These are phyloP conservation scores for Incurvaria masculella DNA, from an alignment of 2,888 invertebrate genomes.

Conservation along the genomic window DNA sequence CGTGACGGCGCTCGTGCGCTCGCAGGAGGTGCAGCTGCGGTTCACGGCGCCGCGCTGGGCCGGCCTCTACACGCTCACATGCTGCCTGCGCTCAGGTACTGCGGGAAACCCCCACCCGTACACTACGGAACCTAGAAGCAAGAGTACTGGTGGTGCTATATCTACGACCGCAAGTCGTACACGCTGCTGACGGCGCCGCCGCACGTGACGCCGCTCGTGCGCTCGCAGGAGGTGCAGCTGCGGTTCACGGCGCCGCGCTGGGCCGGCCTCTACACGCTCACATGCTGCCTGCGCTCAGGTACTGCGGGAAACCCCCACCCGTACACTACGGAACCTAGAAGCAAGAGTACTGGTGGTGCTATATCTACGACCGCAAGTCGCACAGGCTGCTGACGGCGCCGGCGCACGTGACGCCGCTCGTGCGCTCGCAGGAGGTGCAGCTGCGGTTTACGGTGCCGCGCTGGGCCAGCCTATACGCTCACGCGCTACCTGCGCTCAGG, in stretches of 20 bases:
- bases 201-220: slow-evolving; percentile 79
- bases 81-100: slow-evolving; percentile 80
- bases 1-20: slow-evolving; percentile 85
- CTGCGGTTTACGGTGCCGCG: slow-evolving; percentile 86
- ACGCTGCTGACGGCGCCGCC: slow-evolving; percentile 80
- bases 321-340: too few species aligned
- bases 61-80: slow-evolving; percentile 88
- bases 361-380: slow-evolving; percentile 92
- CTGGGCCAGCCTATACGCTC: slow-evolving; percentile 79
- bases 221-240: slow-evolving; percentile 78
- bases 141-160: slow-evolving; percentile 96
- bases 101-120: neutral
- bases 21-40: slow-evolving; percentile 90
- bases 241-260: slow-evolving; percentile 86
- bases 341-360: slow-evolving; percentile 99
- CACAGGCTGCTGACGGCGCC: slow-evolving; percentile 79
- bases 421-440: slow-evolving; percentile 77
- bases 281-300: slow-evolving; percentile 75
- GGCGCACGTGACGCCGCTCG: slow-evolving; percentile 79
- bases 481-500: slow-evolving; percentile 58
- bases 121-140: slow-evolving; percentile 50
- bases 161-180: slow-evolving; percentile 81
- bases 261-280: slow-evolving; percentile 79
- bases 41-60: slow-evolving; percentile 96
- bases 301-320: slow-evolving; percentile 6